Conservation (phyloP, 92 coral and sea anemone species). For the Actinernus sp. region DNA sequence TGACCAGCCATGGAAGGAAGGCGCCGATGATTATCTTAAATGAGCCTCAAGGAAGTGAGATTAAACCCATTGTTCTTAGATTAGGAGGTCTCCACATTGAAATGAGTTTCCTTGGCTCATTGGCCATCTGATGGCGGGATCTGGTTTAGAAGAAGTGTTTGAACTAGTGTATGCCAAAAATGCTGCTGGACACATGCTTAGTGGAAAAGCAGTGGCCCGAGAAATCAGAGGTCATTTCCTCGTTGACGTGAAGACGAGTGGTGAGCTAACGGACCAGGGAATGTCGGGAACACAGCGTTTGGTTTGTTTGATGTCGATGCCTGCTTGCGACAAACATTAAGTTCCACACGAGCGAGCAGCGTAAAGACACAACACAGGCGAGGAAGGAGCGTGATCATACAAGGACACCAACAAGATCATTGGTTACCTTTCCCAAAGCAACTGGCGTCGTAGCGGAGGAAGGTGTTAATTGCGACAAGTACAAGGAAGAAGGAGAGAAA, state of each 20-base stretch:
- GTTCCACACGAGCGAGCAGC: slow-evolving; percentile 12
- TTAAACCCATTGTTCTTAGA: slow-evolving; percentile 19
- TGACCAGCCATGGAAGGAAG: slow-evolving; percentile 74
- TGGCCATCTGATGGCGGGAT: slow-evolving; percentile 53
- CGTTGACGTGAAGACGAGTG: too few relatives aligned
- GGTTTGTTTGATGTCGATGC: neutral
- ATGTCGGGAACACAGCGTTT: too few relatives aligned
- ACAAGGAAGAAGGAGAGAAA: neutral
- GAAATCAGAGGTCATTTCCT: slow-evolving; percentile 11
- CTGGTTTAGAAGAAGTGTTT: slow-evolving; percentile 48
- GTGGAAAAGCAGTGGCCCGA: slow-evolving; percentile 26
- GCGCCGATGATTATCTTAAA: slow-evolving; percentile 24
- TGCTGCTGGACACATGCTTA: slow-evolving; percentile 43
- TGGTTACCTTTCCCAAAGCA: neutral
- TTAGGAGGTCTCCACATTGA: slow-evolving; percentile 43
- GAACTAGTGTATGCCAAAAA: slow-evolving; percentile 48
- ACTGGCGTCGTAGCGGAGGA: slow-evolving; percentile 13
- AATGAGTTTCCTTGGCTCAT: slow-evolving; percentile 61
- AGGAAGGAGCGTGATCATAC: slow-evolving; percentile 11
- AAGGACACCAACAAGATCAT: slow-evolving; percentile 2
- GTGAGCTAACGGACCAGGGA: too few relatives aligned
- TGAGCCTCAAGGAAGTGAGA: slow-evolving; percentile 29
- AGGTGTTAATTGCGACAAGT: neutral
- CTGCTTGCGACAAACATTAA: neutral
- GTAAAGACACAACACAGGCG: slow-evolving; percentile 17